phyloP scores from a whole-genome alignment of 1,140 invertebrate genomes.

The Gerris buenoi region DNA sequence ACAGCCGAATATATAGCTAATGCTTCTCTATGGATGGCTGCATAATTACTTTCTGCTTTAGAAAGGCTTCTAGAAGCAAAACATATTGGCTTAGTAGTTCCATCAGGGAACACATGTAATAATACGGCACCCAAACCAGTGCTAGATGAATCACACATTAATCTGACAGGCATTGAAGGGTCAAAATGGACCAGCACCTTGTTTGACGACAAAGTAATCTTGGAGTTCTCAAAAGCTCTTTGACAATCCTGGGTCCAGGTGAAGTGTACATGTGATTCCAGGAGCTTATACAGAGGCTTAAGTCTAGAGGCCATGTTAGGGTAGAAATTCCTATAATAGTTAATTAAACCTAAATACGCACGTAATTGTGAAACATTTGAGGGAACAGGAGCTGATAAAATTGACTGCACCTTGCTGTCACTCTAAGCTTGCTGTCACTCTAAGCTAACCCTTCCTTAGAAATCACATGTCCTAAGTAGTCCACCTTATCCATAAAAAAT shows the following conservation, averaged over 20 bases:
- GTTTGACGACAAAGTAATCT: not conserved
- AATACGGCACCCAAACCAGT: not conserved
- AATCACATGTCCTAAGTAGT: not conserved
- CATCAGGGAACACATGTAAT: not conserved
- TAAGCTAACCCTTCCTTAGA: not conserved
- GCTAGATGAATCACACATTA: not conserved
- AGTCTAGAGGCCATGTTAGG: not conserved
- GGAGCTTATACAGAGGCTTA: not conserved
- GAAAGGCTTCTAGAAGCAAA: not conserved
- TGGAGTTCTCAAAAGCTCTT: not conserved
- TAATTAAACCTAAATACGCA: not conserved
- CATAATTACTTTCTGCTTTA: not conserved
- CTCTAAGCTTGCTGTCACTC: not conserved
- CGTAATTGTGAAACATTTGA: not conserved
- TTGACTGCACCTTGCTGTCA: not conserved
- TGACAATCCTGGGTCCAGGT: not conserved
- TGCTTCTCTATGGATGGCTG: not conserved
- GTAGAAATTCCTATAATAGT: not conserved
- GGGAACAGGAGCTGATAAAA: not conserved
- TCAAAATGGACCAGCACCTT: not conserved
- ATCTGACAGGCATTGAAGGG: not conserved
- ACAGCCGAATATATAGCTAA: not conserved
- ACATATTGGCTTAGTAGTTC: not conserved
- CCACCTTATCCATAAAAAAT: not conserved
- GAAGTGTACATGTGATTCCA: not conserved